Evolutionary conservation across 2,888 invertebrate species (phyloP), one percentile per base, ranked within the genome.

Genomic region (Drosophila cognata): DNA sequence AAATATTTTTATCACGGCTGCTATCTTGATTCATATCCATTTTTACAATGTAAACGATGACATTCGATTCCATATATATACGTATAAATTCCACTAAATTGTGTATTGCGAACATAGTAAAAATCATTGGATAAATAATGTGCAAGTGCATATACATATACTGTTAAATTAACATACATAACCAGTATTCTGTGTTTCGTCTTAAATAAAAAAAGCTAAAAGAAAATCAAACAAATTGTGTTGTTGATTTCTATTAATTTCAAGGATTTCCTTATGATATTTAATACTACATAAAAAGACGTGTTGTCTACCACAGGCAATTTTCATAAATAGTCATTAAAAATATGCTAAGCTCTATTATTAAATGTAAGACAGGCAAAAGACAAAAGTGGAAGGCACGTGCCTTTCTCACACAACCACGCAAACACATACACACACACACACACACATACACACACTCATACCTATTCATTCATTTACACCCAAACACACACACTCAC

Each of bases 311-410:
- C 4, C 8, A 16, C 13, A 28, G 8, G 59, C 65, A 67, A 67
- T 79, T 78, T 78, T 80, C 77, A 79, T 82, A 82, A 79, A 82
- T 69, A 82, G 66, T 66, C 71, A 79, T 81, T 81, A 81, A 77
- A 76, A 79, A 76, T 43, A 63, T 63, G 67, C 57, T 70, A 79
- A 76, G 79, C 64, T 77, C 73, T 82, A 74, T 80, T 81, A 82
- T 82, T 84, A 76, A 83, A 82, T 80, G 72, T 77, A 74, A 74
- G 77, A 63, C 72, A 31, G 58, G 56, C 53, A 59, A 51, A 56
- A 57, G 77, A 78, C 74, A 68, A 56, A 72, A 76, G 48, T 76
- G 65, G n/a, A 65, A 48, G 73, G 73, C 78, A 78, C 78, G 78
- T 79, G 78, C 80, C 57, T 46, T 60, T 46, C 57, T 52, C 53